Evolutionary conservation across 2,113 vertebrate genomes (phyloP), one percentile per base, ranked within the genome.

Genomic region (Corythaixoides concolor): DNA sequence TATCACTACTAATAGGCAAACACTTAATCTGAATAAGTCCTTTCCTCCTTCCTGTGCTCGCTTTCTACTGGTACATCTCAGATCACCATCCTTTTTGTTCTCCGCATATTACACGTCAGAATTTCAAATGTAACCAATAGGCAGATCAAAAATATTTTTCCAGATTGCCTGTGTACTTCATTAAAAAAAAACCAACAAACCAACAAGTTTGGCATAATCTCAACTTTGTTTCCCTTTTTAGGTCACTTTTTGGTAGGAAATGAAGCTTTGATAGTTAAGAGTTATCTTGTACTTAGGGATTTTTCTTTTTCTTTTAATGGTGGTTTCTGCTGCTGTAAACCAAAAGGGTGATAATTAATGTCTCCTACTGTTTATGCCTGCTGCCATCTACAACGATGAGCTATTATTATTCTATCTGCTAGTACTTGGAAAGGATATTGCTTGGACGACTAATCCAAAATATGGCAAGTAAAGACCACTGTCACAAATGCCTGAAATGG

Each of bases 371-470:
- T 94, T 97, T 95, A 94, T 4, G 45, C 73, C 74, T 91, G 69
- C 92, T 97, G 93, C 86, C 69, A 50, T 81, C 86, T 75, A 87
- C 76, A 92, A 33, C 0, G 4, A 91, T 76, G 56, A 94, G 41
- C 83, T 94, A 23, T 93, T 96, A 95, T 96, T 96, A 93, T 82
- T 90, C 73, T 91, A 86, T 92, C 97, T 93, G 80, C 56, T 79
- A 75, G 68, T 78, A 79, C 89, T 78, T 89, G 83, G 94, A 94
- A 93, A 87, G 62, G 64, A 78, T 90, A 94, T 86, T 73, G 53
- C 47, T 89, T 81, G 76, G 76, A 87, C 28, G 0, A 75, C 56
- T 90, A 92, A 92, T 90, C 86, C 77, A 87, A 92, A 93, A 87
- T 90, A 89, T 41, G 79, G 53, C 85, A 93, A 75, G 69, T 72